Evolutionary conservation across 2,888 invertebrate species (phyloP), one percentile per base, ranked within the genome.

Genomic region (Orgyia antiqua): DNA sequence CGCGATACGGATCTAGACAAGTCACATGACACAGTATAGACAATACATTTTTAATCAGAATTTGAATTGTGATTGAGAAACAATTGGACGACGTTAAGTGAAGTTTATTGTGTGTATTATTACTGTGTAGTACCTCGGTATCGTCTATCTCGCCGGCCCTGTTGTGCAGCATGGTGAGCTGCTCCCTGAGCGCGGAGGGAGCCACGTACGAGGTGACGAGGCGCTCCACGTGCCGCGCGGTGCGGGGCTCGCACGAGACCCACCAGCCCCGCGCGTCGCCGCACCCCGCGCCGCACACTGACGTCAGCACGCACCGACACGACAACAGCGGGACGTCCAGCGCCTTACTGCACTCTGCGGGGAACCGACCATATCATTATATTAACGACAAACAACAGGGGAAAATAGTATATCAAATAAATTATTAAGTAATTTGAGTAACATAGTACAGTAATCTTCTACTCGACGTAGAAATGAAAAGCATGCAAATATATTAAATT

Each of bases 1-100:
- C 58, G 93, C 90, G 10, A 94, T 90, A 49, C 90, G 90, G 10
- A 95, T 87, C 92, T 15, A 15, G n/a, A n/a, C n/a, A n/a, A n/a
- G n/a, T n/a, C n/a, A n/a, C n/a, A n/a, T n/a, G n/a, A n/a, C n/a
- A n/a, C n/a, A n/a, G n/a, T n/a, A n/a, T n/a, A n/a, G n/a, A n/a
- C n/a, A n/a, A n/a, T n/a, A n/a, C n/a, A n/a, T n/a, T n/a, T n/a
- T n/a, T n/a, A n/a, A n/a, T n/a, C n/a, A n/a, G n/a, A n/a, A n/a
- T n/a, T n/a, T n/a, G n/a, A n/a, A n/a, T n/a, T n/a, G n/a, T n/a
- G n/a, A n/a, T n/a, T n/a, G n/a, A n/a, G n/a, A n/a, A n/a, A n/a
- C n/a, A n/a, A n/a, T n/a, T n/a, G n/a, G n/a, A n/a, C n/a, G n/a
- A n/a, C n/a, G n/a, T n/a, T n/a, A n/a, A n/a, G n/a, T n/a, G n/a